Evolutionary conservation across 1,140 invertebrate genomes (phyloP), one percentile per base, ranked within the genome.

Genomic region (Rhopalosiphum maidis): DNA sequence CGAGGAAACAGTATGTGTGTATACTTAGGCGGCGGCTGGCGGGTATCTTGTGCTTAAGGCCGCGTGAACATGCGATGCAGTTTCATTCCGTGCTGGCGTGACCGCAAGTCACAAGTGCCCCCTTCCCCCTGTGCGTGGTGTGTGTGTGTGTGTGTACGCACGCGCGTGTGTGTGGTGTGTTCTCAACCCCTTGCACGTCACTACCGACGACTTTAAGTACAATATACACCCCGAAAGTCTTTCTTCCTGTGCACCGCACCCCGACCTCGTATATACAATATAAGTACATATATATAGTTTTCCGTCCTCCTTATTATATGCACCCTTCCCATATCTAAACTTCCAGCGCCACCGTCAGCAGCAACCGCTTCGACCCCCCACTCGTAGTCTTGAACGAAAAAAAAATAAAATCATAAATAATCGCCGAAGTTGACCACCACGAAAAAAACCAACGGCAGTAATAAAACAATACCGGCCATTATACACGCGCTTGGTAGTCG

Each of bases 61-160:
- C 88, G 35, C 35, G 88, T 15, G 25, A 41, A 90, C 89, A 90
- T 90, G 89, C 89, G 89, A 90, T 90, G 54, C 54, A 90, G 54
- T 90, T 41, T 90, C 54, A 68, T 90, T 43, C 60, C 37, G 37
- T 90, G 37, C 89, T 68, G 54, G 54, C 89, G 89, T 90, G 89
- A 90, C 89, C 89, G 37, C 37, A 43, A 90, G 35, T 15, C 22
- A 89, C 51, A 89, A 54, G 88, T 55, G 35, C 22, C 51, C 89
- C n/a, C 41, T 25, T 37, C 0, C 37, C 41, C 41, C 41, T 43
- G 87, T 51, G n/a, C 21, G 86, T n/a, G 86, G 85, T 37, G 7
- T 60, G 55, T 60, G 54, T 55, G 54, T 55, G 23, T 25, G n/a
- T 82, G 35, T 82, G 21, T 54, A n/a, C n/a, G n/a, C n/a, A n/a